phyloP scores from a whole-genome alignment of 2,797 vertebrate species.

The Eulemur albifrons region DNA sequence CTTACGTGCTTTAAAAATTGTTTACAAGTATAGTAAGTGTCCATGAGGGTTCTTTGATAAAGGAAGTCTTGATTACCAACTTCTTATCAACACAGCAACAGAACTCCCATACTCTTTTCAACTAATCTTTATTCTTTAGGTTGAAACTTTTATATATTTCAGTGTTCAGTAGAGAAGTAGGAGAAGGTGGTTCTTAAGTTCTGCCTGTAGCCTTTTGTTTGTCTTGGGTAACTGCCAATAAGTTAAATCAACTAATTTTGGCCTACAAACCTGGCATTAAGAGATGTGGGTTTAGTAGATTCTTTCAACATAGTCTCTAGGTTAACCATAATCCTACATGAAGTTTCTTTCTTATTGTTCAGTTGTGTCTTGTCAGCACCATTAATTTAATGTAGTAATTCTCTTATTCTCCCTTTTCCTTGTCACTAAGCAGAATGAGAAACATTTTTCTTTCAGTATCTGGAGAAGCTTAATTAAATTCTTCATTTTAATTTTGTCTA shows the following conservation, averaged over 20 bases:
- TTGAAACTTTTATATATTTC: not conserved
- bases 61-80: not conserved
- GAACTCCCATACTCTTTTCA: not conserved
- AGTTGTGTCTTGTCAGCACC: constrained; percentile 46
- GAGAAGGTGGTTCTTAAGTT: not conserved
- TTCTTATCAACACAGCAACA: not conserved
- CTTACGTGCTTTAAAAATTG: not conserved
- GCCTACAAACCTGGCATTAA: constrained; percentile 26
- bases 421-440: constrained; percentile 44
- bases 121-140: not conserved
- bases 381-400: constrained; percentile 48
- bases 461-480: constrained; percentile 64
- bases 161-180: not conserved
- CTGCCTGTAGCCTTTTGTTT: constrained; percentile 9
- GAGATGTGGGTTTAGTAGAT: constrained; percentile 7
- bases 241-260: constrained; percentile 61
- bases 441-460: constrained; percentile 42
- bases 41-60: not conserved
- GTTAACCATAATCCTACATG: constrained; percentile 47
- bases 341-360: constrained; percentile 49
- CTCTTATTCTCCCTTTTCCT: not conserved
- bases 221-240: constrained; percentile 38
- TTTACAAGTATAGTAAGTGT: not conserved
- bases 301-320: constrained; percentile 47
- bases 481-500: constrained; percentile 52